A percentile compares a stretch with the other conserved stretches of the same genome.
Evolutionary conservation across 1,140 invertebrate species (phyloP).

Genomic region (Drosophila ananassae): DNA sequence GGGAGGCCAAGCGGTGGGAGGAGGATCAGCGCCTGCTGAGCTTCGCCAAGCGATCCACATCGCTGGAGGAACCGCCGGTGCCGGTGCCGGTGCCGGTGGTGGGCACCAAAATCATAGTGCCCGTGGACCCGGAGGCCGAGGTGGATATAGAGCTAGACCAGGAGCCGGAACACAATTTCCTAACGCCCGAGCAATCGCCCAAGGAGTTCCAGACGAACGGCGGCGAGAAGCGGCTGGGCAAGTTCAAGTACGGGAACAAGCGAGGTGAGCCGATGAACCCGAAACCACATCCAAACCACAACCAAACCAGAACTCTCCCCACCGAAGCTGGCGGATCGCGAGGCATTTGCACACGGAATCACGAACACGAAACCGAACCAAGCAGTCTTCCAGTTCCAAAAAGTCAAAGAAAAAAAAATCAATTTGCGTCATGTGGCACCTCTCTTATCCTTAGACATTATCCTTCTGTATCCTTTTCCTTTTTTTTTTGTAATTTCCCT

Average conservation of each 20-base stretch:
- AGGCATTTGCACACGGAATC: constrained; percentile 15
- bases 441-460: not conserved
- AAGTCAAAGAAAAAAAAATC: not conserved
- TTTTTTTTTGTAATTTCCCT: not conserved
- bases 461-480: not conserved
- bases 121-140: not conserved
- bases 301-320: constrained; percentile 13
- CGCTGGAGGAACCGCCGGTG: constrained; percentile 38
- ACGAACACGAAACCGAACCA: constrained; percentile 39
- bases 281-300: constrained; percentile 23
- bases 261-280: constrained; percentile 84
- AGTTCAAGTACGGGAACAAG: constrained; percentile 85
- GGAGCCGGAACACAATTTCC: constrained; percentile 41
- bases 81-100: not conserved
- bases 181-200: constrained; percentile 73
- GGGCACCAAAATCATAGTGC: not conserved
- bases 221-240: constrained; percentile 84
- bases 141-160: constrained; percentile 7
- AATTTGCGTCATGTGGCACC: constrained; percentile 26
- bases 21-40: constrained; percentile 71
- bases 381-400: constrained; percentile 37
- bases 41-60: constrained; percentile 65
- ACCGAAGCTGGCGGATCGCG: constrained; percentile 37
- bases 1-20: constrained; percentile 67
- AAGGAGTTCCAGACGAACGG: constrained; percentile 66